Percentiles rank a stretch among this genome's conserved stretches.
Evolutionary conservation across 2,113 vertebrate species (phyloP).

Genomic region (Merops nubicus): DNA sequence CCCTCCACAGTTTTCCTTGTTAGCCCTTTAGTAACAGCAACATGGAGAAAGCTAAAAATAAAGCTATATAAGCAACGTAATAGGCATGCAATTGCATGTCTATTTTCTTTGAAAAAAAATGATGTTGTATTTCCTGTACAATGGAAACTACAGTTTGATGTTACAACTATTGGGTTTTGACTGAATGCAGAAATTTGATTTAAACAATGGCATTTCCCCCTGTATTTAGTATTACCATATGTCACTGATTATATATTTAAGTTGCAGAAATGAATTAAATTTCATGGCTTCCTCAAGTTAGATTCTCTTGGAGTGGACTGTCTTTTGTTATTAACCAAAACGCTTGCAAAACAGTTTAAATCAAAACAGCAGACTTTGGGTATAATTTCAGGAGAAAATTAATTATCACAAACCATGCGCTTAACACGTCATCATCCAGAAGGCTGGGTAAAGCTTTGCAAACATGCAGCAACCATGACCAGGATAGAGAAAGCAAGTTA

Average conservation of each 20-base stretch:
- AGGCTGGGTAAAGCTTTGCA: neutral
- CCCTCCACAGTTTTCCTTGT: neutral
- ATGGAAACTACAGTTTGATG: slow-evolving; percentile 62
- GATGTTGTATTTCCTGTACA: slow-evolving; percentile 57
- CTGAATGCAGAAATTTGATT: slow-evolving; percentile 64
- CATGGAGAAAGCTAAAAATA: slow-evolving; percentile 34
- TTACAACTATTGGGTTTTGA: slow-evolving; percentile 61
- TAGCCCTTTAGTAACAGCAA: neutral
- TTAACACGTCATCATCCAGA: neutral
- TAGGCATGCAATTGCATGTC: slow-evolving; percentile 63
- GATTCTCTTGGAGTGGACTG: slow-evolving; percentile 53
- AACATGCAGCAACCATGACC: neutral
- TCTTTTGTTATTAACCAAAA: slow-evolving; percentile 29
- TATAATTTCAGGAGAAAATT: slow-evolving; percentile 39
- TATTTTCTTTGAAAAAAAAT: slow-evolving; percentile 51
- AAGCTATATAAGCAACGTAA: slow-evolving; percentile 51
- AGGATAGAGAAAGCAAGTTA: slow-evolving; percentile 7
- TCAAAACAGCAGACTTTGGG: slow-evolving; percentile 27
- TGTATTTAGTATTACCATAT: slow-evolving; percentile 68
- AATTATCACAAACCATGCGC: neutral
- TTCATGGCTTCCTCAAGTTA: slow-evolving; percentile 59
- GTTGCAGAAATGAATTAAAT: slow-evolving; percentile 62
- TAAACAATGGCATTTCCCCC: slow-evolving; percentile 53
- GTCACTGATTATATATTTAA: slow-evolving; percentile 71
- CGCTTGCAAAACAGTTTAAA: slow-evolving; percentile 35